Evolutionary conservation across 2,797 vertebrate species (phyloP), one percentile per base, ranked within the genome.

Genomic region (Enteromius afrohamiltoni): DNA sequence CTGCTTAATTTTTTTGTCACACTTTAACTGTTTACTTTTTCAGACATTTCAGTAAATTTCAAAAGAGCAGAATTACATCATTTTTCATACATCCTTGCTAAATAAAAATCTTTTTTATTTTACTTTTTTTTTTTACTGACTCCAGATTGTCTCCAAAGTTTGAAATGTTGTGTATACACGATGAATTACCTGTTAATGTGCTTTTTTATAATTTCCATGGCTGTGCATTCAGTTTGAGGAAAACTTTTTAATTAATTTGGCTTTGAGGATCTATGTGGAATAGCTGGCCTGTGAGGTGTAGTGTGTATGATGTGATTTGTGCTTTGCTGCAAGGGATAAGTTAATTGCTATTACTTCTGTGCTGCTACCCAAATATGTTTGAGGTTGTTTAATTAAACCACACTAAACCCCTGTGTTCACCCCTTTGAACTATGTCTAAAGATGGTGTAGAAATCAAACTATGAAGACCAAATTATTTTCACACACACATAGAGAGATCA

Each of bases 401-500:
- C 11, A 55, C 67, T 79, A 70, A 80, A 71, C 51, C 37, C 37
- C 23, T 45, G 34, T 14, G 16, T 70, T 80, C 23, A 70, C 19
- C 23, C 21, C 6, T 58, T 16, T 92, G 90, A 88, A 45, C 67
- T 70, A 40, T 80, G 78, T 45, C 34, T 49, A 80, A 49, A 26
- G 34, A 68, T 6, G 21, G 21, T 17, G 5, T 68, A 34, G 21
- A 53, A 68, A 51, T 49, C 21, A 67, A 68, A 55, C 64, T n/a
- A 68, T 68, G n/a, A 34, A 37, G 21, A 37, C 21, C 7, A 53
- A 23, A 53, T 53, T 31, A 31, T 64, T 17, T 64, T 14, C 16
- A 8, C 60, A 17, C 16, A 17, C 31, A 8, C 14, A 17, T 8
- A 64, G 26, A 31, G 26, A 31, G 60, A 29, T 64, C 26, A 31